Base-by-base conservation (phyloP, 2,113 vertebrate genomes). In the Sinocyclocheilus rhinocerous region DNA sequence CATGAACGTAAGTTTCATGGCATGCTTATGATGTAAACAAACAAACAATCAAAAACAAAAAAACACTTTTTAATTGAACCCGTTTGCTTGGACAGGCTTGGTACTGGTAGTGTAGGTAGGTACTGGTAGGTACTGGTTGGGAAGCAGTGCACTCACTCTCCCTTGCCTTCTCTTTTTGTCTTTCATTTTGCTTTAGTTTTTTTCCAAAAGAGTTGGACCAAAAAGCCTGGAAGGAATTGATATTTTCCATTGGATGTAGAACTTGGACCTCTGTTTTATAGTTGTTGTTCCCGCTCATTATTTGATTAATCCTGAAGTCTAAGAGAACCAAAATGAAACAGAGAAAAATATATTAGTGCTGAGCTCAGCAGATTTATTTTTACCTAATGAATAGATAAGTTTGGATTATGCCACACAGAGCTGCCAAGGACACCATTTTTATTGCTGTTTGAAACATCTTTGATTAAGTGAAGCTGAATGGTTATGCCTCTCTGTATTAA, bases 211-310 rank as follows among this genome's bases (percentile, higher is more conserved):
- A 92, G 89, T 80, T 93, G 92, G 91, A 93, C 91, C 88, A 81
- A 79, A 87, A 90, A 70, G 82, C 88, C 92, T 94, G 93, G 94
- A 94, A 92, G 86, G 90, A 91, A 90, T 90, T 86, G 63, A 92
- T 86, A 93, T 94, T 95, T 95, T 95, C 94, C 94, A 87, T 90
- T 94, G 92, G 93, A 93, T 87, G 85, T 78, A 92, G 90, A 91
- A 91, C 89, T 93, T 94, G 93, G 94, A 93, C 91, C 85, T 84
- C 88, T 45, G 26, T 94, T 95, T 95, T 94, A 95, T 93, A 87
- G 93, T 81, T 91, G 89, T 93, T 92, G 91, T 93, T 93, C 87
- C 91, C 92, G 90, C 91, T 91, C 89, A 92, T 93, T 94, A 93
- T 93, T 90, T 87, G 87, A 93, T 93, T 90, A 90, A 92, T 93